A percentile compares a stretch with the other conserved stretches of the same genome.
Evolutionary conservation across 1,140 invertebrate genomes (phyloP).

Genomic region (Dreissena rostriformis): DNA sequence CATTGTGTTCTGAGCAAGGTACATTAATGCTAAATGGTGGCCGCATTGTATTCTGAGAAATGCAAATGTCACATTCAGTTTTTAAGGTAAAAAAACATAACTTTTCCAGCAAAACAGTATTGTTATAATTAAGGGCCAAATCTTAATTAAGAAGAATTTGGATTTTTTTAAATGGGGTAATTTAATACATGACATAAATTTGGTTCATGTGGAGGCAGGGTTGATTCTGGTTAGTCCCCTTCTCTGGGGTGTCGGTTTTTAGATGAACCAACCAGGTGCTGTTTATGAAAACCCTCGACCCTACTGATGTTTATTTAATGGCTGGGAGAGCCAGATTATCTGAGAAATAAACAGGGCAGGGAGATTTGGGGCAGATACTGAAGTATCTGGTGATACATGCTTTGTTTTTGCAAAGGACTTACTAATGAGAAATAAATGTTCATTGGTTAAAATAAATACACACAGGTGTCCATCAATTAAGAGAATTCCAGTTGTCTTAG

Average conservation of each 20-base stretch:
- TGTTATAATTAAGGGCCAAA: no score
- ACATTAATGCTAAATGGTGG: no score
- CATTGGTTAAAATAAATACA: constrained; percentile 1
- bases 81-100: no score
- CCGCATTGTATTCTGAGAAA: no score
- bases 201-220: no score
- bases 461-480: constrained; percentile 2
- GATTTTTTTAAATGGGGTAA: no score
- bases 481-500: background rate
- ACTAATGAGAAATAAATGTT: constrained; percentile 11
- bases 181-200: no score
- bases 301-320: background rate
- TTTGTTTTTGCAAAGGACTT: background rate
- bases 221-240: no score
- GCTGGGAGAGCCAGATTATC: background rate
- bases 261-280: background rate
- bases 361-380: background rate
- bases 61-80: no score
- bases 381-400: background rate
- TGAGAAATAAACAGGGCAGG: background rate
- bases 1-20: no score
- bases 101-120: no score
- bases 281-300: background rate
- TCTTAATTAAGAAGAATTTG: no score
- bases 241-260: background rate